These are phyloP conservation scores for Enoplolaimus lenunculus DNA, from an alignment of 2,888 invertebrate genomes.

Conservation along the genomic window DNA sequence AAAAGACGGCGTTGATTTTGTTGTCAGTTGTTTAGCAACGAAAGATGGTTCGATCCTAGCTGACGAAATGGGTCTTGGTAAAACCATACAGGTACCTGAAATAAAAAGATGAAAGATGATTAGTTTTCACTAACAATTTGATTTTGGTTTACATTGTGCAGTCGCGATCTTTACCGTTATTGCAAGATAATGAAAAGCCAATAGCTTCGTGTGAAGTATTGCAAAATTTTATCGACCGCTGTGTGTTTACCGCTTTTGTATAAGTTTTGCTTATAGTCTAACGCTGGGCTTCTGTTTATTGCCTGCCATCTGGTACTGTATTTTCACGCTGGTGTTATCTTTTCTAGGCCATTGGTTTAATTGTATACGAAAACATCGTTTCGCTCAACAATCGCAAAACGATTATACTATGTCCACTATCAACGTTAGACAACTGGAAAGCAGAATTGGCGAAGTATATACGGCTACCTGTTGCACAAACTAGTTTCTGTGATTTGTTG, in stretches of 20 bases:
- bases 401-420: conserved; percentile 84
- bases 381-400: conserved; percentile 37
- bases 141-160: too few species aligned
- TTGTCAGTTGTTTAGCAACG: conserved; percentile 21
- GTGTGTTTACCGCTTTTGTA: too few species aligned
- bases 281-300: too few species aligned
- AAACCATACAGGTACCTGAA: conserved; percentile 64
- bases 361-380: neutral
- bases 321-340: too few species aligned
- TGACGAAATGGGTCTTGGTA: conserved; percentile 97
- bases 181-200: too few species aligned
- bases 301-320: too few species aligned
- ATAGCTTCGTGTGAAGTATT: neutral
- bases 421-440: conserved; percentile 97
- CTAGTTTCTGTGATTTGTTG: too few species aligned
- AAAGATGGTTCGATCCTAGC: conserved; percentile 87
- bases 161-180: too few species aligned
- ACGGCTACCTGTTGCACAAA: too few species aligned
- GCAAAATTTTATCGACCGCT: neutral
- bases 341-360: neutral
- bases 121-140: too few species aligned
- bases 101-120: too few species aligned
- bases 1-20: conserved; percentile 23
- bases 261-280: too few species aligned
- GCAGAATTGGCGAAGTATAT: conserved; percentile 71